phyloP scores from a whole-genome alignment of 2,113 vertebrate species.

The Scomber colias region DNA sequence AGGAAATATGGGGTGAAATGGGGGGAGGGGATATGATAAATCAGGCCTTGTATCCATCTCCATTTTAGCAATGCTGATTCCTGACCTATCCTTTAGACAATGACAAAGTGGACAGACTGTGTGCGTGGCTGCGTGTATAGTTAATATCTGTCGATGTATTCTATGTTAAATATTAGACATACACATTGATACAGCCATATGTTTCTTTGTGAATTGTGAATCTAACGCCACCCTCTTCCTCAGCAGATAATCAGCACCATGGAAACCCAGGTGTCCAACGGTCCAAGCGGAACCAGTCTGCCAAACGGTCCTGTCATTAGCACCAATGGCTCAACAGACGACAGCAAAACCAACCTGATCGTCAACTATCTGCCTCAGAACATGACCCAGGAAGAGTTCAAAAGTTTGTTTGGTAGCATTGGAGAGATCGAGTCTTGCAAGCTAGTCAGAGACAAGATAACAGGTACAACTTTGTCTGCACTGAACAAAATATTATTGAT shows the following conservation, averaged over 20 bases:
- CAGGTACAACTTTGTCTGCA: slow-evolving; percentile 81
- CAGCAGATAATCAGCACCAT: slow-evolving; percentile 99
- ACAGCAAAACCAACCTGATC: slow-evolving; percentile 98
- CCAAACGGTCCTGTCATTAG: slow-evolving; percentile 93
- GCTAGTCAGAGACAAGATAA: slow-evolving; percentile 95
- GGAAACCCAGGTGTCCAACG: slow-evolving; percentile 97
- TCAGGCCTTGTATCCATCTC: slow-evolving; percentile 63
- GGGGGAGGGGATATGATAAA: slow-evolving; percentile 67
- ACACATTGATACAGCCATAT: slow-evolving; percentile 7
- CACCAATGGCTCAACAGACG: slow-evolving; percentile 90
- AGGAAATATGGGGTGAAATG: slow-evolving; percentile 45
- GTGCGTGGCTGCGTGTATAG: neutral
- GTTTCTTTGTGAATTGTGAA: slow-evolving; percentile 36
- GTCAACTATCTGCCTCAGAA: slow-evolving; percentile 98
- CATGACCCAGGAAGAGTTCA: slow-evolving; percentile 98
- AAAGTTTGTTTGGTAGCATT: slow-evolving; percentile 96
- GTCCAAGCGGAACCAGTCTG: slow-evolving; percentile 91
- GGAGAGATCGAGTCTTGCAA: slow-evolving; percentile 98
- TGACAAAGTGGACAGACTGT: slow-evolving; percentile 54
- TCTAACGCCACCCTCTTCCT: slow-evolving; percentile 82
- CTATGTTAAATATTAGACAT: slow-evolving; percentile 10
- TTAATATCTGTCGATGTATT: slow-evolving; percentile 15
- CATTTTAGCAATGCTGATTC: slow-evolving; percentile 70
- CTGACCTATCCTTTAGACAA: slow-evolving; percentile 66
- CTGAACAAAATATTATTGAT: neutral